Evolutionary conservation across 2,113 vertebrate genomes (phyloP).

Genomic region (Ranitomeya variabilis): DNA sequence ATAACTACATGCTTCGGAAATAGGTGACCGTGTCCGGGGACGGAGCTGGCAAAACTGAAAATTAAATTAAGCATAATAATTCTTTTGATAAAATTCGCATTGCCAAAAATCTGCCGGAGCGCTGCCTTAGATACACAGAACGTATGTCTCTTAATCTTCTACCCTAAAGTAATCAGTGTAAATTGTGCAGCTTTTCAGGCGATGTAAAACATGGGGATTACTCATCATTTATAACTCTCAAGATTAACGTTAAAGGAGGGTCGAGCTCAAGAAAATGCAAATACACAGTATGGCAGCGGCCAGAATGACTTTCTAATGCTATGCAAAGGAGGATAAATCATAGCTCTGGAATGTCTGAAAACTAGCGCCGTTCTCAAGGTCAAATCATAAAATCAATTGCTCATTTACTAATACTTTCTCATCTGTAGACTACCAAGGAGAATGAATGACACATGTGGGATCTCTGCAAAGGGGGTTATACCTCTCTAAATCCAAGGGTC

Average conservation of each 20-base stretch:
- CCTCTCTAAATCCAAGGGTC: no score
- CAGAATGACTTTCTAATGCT: background rate
- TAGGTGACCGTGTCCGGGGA: constrained; percentile 25
- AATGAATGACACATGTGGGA: no score
- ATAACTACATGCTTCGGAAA: constrained; percentile 1
- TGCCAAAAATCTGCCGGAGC: constrained; percentile 38
- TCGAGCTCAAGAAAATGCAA: constrained; percentile 9
- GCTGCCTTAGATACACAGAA: constrained; percentile 16
- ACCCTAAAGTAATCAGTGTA: constrained; percentile 47
- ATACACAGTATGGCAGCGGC: background rate
- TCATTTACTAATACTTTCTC: background rate
- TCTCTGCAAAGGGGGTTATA: no score
- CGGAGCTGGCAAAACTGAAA: constrained; percentile 26
- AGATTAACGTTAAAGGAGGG: constrained; percentile 21
- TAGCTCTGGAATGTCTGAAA: background rate
- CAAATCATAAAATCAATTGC: background rate
- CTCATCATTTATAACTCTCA: constrained; percentile 27
- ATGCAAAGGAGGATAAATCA: constrained; percentile 1
- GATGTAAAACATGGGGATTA: constrained; percentile 20
- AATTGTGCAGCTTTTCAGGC: constrained; percentile 28
- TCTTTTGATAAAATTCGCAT: background rate
- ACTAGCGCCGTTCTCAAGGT: background rate
- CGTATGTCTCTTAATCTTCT: constrained; percentile 47
- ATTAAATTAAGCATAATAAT: constrained; percentile 46
- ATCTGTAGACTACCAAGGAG: background rate